These are phyloP conservation scores for Ophraella communa DNA, from an alignment of 2,888 invertebrate genomes.

Conservation along the genomic window DNA sequence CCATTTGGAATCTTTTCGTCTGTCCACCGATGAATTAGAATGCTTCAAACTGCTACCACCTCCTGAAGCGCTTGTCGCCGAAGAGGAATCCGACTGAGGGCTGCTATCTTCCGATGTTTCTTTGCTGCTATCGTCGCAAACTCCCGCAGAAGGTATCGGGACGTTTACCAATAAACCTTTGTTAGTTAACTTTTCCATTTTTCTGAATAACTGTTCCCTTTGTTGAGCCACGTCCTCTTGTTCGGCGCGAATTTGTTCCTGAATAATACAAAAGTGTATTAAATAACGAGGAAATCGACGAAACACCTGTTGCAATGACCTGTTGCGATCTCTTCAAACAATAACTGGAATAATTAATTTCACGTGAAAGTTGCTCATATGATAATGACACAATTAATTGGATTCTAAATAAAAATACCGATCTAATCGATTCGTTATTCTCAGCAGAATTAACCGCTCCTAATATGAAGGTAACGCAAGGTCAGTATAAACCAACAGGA, in stretches of 20 bases:
- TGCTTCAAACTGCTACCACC: constrained; percentile 48
- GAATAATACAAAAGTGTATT: constrained; percentile 5
- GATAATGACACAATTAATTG: constrained; percentile 7
- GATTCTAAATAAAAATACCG: constrained; percentile 6
- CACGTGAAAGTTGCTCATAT: constrained; percentile 10
- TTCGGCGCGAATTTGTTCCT: constrained; percentile 74
- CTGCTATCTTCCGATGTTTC: constrained; percentile 59
- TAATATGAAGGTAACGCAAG: constrained; percentile 18
- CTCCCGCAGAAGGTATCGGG: constrained; percentile 60
- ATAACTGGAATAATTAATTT: constrained; percentile 13
- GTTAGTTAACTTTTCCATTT: constrained; percentile 81
- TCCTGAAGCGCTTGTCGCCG: constrained; percentile 46
- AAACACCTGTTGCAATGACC: neutral
- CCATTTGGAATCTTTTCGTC: constrained; percentile 57
- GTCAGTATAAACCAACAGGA: no score
- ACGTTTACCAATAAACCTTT: constrained; percentile 73
- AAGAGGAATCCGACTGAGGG: constrained; percentile 57
- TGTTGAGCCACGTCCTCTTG: constrained; percentile 89
- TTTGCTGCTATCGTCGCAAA: constrained; percentile 57
- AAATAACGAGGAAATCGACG: neutral
- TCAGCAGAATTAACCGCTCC: constrained; percentile 8
- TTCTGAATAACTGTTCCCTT: constrained; percentile 87
- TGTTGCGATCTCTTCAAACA: neutral
- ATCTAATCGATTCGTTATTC: constrained; percentile 7
- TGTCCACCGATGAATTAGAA: constrained; percentile 47